phyloP scores from a whole-genome alignment of 1,140 invertebrate species.

The Megalonaias nervosa region DNA sequence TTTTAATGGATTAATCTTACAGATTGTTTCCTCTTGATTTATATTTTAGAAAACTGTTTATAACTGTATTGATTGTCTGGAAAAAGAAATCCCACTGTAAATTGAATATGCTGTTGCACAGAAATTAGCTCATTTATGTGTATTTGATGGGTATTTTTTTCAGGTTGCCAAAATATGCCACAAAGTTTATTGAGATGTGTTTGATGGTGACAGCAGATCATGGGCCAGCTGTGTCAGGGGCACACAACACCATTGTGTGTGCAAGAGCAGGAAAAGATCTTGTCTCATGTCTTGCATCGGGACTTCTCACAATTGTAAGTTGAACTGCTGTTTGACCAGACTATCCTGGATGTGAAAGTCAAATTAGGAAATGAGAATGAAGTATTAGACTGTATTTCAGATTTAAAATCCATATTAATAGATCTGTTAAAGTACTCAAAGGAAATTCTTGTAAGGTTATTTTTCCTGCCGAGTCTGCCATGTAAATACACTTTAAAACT shows the following conservation, averaged over 20 bases:
- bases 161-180: slow-evolving; percentile 92
- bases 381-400: no score
- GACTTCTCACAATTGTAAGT: slow-evolving; percentile 97
- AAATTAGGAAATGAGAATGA: no score
- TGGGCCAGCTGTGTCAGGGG: slow-evolving; percentile 98
- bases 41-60: not conserved
- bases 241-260: slow-evolving; percentile 99
- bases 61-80: not conserved
- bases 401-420: no score
- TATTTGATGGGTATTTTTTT: slow-evolving; percentile 13
- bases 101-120: no score
- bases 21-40: not conserved
- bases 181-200: slow-evolving; percentile 99
- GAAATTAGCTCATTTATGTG: not conserved
- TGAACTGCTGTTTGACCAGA: not conserved
- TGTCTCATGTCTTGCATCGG: slow-evolving; percentile 96
- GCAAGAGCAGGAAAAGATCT: slow-evolving; percentile 99
- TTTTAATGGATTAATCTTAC: not conserved
- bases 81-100: no score
- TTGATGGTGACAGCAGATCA: slow-evolving; percentile 99
- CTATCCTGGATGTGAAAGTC: no score
- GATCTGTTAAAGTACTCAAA: no score
- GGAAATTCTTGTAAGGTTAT: no score
- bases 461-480: no score
- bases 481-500: no score